phyloP scores from a whole-genome alignment of 2,797 vertebrate genomes.

The Pitangus sulphuratus region DNA sequence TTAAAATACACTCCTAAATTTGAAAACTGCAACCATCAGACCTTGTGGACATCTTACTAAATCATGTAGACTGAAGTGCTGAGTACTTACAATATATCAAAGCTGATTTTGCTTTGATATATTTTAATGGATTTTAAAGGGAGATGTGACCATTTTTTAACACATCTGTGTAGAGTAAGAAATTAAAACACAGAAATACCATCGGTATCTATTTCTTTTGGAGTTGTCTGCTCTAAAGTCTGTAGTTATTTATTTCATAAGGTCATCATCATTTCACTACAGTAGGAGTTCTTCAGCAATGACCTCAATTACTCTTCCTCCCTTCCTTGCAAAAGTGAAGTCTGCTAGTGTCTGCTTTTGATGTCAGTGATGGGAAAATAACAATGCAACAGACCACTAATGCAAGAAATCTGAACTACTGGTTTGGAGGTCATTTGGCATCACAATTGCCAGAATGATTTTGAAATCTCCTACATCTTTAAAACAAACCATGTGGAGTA shows the following conservation, averaged over 20 bases:
- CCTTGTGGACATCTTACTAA: slow-evolving; percentile 48
- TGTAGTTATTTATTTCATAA: slow-evolving; percentile 6
- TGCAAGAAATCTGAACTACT: slow-evolving; percentile 6
- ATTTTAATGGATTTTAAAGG: slow-evolving; percentile 16
- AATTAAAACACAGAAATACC: not conserved
- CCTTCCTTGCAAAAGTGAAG: not conserved
- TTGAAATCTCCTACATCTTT: not conserved
- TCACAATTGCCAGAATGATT: not conserved
- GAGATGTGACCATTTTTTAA: not conserved
- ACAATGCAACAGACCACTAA: not conserved
- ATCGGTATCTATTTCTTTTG: not conserved
- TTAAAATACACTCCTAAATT: slow-evolving; percentile 66
- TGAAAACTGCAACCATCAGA: slow-evolving; percentile 50
- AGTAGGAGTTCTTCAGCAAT: not conserved
- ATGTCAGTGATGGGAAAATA: not conserved
- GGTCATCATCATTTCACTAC: not conserved
- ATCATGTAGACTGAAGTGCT: slow-evolving; percentile 38
- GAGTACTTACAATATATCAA: slow-evolving; percentile 22
- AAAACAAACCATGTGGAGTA: not conserved
- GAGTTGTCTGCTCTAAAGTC: not conserved
- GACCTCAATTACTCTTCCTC: not conserved
- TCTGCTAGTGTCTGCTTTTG: not conserved
- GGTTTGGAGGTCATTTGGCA: not conserved
- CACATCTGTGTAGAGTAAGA: not conserved
- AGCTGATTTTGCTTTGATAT: slow-evolving; percentile 25